Conservation (phyloP, 2,113 vertebrate genomes). For the Casuarius casuarius region DNA sequence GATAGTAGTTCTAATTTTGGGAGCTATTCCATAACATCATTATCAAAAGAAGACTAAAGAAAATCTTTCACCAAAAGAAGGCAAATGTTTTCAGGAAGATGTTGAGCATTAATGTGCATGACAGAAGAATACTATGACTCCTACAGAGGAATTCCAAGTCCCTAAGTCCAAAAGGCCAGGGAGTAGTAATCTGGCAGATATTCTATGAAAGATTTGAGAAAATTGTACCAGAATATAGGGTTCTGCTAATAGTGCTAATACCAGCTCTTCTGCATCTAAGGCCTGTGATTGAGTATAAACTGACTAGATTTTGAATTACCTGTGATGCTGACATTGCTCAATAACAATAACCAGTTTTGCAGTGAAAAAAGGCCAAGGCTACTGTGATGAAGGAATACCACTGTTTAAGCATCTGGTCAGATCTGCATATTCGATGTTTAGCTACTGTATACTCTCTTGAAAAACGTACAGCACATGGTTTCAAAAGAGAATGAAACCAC, state of each 20-base stretch:
- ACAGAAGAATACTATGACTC: not conserved
- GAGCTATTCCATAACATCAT: not conserved
- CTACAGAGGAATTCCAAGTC: not conserved
- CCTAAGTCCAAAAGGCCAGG: accelerated
- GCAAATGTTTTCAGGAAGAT: not conserved
- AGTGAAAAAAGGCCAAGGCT: not conserved
- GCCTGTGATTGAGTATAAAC: not conserved
- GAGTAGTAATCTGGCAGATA: not conserved
- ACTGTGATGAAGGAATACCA: not conserved
- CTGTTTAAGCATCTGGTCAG: not conserved
- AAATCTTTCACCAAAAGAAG: not conserved
- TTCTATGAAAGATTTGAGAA: not conserved
- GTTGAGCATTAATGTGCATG: not conserved
- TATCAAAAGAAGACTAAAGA: not conserved
- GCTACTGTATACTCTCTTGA: not conserved
- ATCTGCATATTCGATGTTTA: not conserved
- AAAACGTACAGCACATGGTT: not conserved
- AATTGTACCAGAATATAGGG: not conserved
- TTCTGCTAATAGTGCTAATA: not conserved
- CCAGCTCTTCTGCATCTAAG: not conserved
- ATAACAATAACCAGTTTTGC: not conserved
- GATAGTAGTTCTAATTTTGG: not conserved
- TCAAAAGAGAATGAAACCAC: not conserved
- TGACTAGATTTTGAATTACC: not conserved
- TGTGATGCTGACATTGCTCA: not conserved